A percentile compares a stretch with the other conserved stretches of the same genome.
Evolutionary conservation across 1,140 invertebrate genomes (phyloP).

Genomic region (Drosophila neocordata): DNA sequence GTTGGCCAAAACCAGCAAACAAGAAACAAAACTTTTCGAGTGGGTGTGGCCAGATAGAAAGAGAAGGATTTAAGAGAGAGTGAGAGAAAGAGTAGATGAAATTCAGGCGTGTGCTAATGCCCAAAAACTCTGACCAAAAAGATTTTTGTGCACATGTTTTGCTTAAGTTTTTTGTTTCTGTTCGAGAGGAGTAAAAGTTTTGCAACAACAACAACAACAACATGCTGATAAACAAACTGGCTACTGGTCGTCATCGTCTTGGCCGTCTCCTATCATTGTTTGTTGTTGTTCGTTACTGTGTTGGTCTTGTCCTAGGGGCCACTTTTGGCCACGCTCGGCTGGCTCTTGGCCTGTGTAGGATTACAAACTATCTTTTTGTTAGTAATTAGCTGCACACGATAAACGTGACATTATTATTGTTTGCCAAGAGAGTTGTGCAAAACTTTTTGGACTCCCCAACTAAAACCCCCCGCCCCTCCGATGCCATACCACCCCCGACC

Average conservation of each 20-base stretch:
- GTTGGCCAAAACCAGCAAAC: conserved; percentile 15
- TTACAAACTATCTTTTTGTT: conserved; percentile 81
- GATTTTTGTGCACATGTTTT: conserved; percentile 73
- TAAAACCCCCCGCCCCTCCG: background rate
- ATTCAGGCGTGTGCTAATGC: conserved; percentile 76
- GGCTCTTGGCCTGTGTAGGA: conserved; percentile 55
- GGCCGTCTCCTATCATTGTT: conserved; percentile 16
- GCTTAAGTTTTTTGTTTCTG: conserved; percentile 54
- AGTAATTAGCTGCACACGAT: conserved; percentile 81
- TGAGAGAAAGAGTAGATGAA: conserved; percentile 42
- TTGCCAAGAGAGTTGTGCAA: conserved; percentile 64
- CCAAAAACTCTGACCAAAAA: conserved; percentile 61
- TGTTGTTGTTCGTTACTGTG: background rate
- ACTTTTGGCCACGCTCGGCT: conserved; percentile 71
- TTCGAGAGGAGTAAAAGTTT: conserved; percentile 36
- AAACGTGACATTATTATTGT: conserved; percentile 81
- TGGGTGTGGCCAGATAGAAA: conserved; percentile 3
- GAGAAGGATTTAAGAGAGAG: background rate
- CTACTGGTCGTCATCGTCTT: conserved; percentile 55
- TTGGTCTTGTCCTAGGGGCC: conserved; percentile 58
- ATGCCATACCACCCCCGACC: background rate
- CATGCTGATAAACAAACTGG: conserved; percentile 16
- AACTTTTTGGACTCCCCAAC: conserved; percentile 43
- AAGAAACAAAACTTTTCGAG: background rate
- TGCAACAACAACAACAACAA: conserved; percentile 27